Conservation (phyloP, 2,113 vertebrate genomes). For the Hydrochoerus hydrochaeris region DNA sequence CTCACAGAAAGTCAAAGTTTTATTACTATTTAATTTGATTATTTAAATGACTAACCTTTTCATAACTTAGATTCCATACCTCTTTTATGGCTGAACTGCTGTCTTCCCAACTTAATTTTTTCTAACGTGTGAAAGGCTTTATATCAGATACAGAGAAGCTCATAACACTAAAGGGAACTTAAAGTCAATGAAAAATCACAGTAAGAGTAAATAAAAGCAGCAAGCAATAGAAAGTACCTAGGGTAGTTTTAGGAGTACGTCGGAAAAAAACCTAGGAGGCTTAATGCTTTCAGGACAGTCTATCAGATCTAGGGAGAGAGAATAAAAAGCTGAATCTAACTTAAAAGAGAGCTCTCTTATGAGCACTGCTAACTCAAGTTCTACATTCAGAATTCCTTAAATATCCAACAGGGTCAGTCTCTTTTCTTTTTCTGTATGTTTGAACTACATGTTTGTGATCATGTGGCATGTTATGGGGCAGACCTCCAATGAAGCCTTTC, state of each 20-base stretch:
- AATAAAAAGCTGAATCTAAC: slow-evolving; percentile 30
- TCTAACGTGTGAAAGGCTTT: slow-evolving; percentile 17
- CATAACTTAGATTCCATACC: slow-evolving; percentile 21
- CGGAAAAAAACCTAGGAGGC: neutral
- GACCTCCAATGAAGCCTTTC: neutral
- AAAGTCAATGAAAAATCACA: slow-evolving; percentile 55
- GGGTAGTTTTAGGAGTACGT: neutral
- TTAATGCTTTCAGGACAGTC: neutral
- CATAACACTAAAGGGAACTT: slow-evolving; percentile 66
- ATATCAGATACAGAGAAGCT: slow-evolving; percentile 54
- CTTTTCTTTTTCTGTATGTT: neutral
- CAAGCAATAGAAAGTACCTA: neutral
- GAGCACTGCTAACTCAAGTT: neutral
- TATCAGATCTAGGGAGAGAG: slow-evolving; percentile 1
- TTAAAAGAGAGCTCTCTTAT: slow-evolving; percentile 43
- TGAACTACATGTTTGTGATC: slow-evolving; percentile 15
- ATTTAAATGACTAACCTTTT: slow-evolving; percentile 56
- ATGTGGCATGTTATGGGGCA: neutral
- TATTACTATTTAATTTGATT: slow-evolving; percentile 22
- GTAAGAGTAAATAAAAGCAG: slow-evolving; percentile 68
- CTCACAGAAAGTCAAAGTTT: neutral
- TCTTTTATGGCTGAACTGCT: slow-evolving; percentile 53
- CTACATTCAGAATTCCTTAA: neutral
- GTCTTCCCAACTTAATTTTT: slow-evolving; percentile 56
- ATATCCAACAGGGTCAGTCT: neutral